Percentiles rank a stretch among this genome's conserved stretches.
These are phyloP conservation scores for Penaeus japonicus DNA, from an alignment of 1,140 invertebrate species.

Conservation along the genomic window DNA sequence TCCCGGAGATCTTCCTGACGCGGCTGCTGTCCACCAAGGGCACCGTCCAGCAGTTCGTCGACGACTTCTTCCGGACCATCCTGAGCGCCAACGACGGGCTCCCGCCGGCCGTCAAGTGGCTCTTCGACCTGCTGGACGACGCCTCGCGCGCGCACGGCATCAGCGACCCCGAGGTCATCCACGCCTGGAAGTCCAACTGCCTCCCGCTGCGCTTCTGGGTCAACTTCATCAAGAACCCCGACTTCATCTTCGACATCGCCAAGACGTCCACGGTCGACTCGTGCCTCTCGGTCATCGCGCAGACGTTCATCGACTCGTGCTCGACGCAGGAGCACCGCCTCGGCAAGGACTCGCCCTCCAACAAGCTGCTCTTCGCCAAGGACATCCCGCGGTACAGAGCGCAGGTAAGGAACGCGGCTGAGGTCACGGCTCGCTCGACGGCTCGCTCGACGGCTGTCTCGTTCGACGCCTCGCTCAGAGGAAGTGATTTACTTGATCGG, in stretches of 20 bases:
- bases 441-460: not conserved
- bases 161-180: slow-evolving; percentile 84
- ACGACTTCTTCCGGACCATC: slow-evolving; percentile 91
- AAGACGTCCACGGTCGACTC: slow-evolving; percentile 91
- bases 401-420: slow-evolving; percentile 24
- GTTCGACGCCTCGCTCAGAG: not conserved
- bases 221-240: slow-evolving; percentile 96
- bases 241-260: slow-evolving; percentile 96
- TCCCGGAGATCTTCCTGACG: slow-evolving; percentile 95
- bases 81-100: slow-evolving; percentile 87
- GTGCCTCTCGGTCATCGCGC: slow-evolving; percentile 91
- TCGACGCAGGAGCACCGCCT: slow-evolving; percentile 87
- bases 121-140: slow-evolving; percentile 93
- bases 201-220: slow-evolving; percentile 95
- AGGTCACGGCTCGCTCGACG: too few species aligned
- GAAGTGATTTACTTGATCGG: too few species aligned
- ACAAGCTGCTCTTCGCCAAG: slow-evolving; percentile 93
- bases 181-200: slow-evolving; percentile 89
- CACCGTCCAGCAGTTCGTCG: slow-evolving; percentile 95
- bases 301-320: slow-evolving; percentile 96
- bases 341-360: slow-evolving; percentile 93
- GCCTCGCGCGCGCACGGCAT: slow-evolving; percentile 85
- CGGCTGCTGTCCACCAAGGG: slow-evolving; percentile 92
- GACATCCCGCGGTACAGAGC: slow-evolving; percentile 83
- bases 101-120: slow-evolving; percentile 92